phyloP scores from a whole-genome alignment of 2,797 vertebrate species.

The Aviceda cuculoides region DNA sequence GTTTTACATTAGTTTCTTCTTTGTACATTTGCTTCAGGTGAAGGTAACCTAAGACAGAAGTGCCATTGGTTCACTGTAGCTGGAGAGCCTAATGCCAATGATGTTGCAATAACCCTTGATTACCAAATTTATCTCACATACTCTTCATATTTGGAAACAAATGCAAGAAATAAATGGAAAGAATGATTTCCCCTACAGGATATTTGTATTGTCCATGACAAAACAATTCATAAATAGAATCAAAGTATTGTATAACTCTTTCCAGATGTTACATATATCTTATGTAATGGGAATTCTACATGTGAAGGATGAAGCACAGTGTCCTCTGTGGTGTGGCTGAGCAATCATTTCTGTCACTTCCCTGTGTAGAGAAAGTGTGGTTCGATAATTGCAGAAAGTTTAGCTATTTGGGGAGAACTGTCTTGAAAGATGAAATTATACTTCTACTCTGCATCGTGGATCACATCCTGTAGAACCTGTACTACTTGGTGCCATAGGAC shows the following conservation, averaged over 20 bases:
- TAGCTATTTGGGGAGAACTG: background rate
- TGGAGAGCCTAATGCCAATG: background rate
- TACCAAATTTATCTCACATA: background rate
- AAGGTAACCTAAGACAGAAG: background rate
- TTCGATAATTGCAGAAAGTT: background rate
- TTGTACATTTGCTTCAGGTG: background rate
- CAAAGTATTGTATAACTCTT: background rate
- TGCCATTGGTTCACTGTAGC: background rate
- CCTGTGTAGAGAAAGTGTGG: background rate
- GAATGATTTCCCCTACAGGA: background rate
- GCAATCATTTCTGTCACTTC: slow-evolving; percentile 6
- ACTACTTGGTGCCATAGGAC: background rate
- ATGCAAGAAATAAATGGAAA: background rate
- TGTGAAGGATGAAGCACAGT: background rate
- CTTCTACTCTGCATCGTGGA: background rate
- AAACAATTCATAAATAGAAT: background rate
- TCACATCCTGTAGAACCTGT: background rate
- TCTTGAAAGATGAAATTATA: background rate
- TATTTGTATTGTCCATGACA: background rate
- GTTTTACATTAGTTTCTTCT: background rate
- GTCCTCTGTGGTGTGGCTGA: background rate
- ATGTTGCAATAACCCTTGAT: background rate
- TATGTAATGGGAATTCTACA: background rate
- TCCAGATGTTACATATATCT: background rate
- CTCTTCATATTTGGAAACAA: background rate